A percentile compares a stretch with the other conserved stretches of the same genome.
These are phyloP conservation scores for Brienomyrus brachyistius DNA, from an alignment of 2,113 vertebrate species.

Conservation along the genomic window DNA sequence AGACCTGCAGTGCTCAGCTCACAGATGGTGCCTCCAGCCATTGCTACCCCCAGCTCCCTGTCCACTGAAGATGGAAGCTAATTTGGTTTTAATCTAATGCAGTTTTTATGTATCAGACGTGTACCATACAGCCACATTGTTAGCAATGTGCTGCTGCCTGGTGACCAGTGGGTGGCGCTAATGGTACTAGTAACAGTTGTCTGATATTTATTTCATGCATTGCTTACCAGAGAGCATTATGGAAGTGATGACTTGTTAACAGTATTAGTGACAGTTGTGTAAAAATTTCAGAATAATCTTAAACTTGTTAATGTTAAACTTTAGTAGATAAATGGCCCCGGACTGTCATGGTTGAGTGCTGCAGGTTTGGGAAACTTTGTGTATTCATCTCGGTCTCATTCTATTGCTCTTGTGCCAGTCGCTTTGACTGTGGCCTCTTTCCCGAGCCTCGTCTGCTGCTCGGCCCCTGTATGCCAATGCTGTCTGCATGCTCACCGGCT, in stretches of 20 bases:
- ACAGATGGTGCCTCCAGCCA: neutral
- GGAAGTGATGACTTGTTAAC: neutral
- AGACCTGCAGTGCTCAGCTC: neutral
- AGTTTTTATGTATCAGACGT: neutral
- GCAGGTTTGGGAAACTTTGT: conserved; percentile 2
- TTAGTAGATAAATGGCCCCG: neutral
- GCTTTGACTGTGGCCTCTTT: neutral
- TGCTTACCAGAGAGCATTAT: neutral
- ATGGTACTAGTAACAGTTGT: neutral
- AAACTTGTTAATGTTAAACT: neutral
- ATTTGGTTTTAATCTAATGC: neutral
- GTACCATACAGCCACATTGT: neutral
- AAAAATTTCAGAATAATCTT: neutral
- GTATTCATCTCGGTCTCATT: neutral
- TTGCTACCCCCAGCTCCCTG: conserved; percentile 26
- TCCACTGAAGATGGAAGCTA: neutral
- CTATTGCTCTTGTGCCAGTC: neutral
- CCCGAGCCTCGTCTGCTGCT: neutral
- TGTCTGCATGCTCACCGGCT: conserved; percentile 5
- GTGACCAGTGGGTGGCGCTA: neutral
- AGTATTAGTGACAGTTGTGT: neutral
- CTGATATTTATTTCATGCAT: neutral
- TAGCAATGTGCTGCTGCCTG: neutral
- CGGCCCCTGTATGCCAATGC: neutral
- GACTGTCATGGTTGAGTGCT: conserved; percentile 26